phyloP scores from a whole-genome alignment of 2,888 invertebrate genomes.

The Lydus trimaculatus region DNA sequence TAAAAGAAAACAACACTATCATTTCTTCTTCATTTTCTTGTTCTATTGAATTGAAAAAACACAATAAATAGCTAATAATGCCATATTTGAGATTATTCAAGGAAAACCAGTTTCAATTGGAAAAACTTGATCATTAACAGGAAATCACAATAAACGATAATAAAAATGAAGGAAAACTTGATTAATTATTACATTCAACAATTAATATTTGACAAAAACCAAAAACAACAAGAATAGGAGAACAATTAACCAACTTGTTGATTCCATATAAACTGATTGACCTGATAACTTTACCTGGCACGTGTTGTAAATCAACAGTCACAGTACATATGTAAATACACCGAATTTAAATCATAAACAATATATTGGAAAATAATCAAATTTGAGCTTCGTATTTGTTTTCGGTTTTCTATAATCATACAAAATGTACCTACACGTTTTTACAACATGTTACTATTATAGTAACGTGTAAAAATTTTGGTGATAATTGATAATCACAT shows the following conservation, averaged over 20 bases:
- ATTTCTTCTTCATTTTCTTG: no score
- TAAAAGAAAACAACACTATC: no score
- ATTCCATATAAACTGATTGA: slow-evolving; percentile 5
- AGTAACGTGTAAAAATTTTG: no score
- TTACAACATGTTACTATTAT: no score
- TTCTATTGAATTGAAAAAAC: neutral
- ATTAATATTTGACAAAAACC: neutral
- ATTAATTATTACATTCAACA: neutral
- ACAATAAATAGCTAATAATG: neutral
- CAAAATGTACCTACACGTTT: neutral
- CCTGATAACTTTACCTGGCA: neutral
- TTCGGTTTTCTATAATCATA: neutral
- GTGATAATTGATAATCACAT: no score
- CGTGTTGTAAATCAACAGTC: slow-evolving; percentile 7
- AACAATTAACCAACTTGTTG: slow-evolving; percentile 6
- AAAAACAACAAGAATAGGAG: neutral
- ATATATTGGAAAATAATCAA: neutral
- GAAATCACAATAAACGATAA: neutral
- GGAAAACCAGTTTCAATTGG: neutral
- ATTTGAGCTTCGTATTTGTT: neutral
- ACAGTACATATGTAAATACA: neutral
- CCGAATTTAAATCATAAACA: neutral
- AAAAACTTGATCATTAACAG: neutral
- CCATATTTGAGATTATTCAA: neutral
- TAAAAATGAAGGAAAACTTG: neutral